Evolutionary conservation across 2,113 vertebrate genomes (phyloP).

Genomic region (Pongo pygmaeus): DNA sequence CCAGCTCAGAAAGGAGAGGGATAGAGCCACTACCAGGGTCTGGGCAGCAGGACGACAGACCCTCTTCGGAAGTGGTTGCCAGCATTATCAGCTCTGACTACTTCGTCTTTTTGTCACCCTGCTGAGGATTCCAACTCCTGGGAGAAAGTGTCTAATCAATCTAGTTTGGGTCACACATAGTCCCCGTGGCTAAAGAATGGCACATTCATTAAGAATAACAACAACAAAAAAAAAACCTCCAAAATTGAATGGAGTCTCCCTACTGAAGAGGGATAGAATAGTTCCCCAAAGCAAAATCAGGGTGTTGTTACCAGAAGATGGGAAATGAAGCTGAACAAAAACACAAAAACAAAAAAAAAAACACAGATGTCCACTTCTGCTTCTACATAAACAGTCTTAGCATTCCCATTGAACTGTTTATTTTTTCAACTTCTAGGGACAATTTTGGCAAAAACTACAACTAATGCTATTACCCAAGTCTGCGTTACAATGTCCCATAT

Average conservation of each 20-base stretch:
- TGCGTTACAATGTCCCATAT: not conserved
- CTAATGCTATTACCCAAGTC: not conserved
- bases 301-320: not conserved
- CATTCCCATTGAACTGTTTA: not conserved
- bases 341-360: not conserved
- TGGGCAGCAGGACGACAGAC: not conserved
- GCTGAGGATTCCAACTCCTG: not conserved
- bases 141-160: not conserved
- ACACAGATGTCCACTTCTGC: not conserved
- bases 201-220: not conserved
- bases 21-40: no score
- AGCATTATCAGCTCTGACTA: not conserved
- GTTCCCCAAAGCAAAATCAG: not conserved
- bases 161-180: not conserved
- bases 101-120: not conserved
- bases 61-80: not conserved
- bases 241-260: not conserved
- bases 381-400: not conserved
- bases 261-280: not conserved
- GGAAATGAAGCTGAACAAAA: not conserved
- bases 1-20: not conserved
- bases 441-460: not conserved
- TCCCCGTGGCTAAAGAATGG: not conserved
- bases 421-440: constrained; percentile 7
- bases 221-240: not conserved